Evolutionary conservation across 2,888 invertebrate genomes (phyloP), one percentile per base, ranked within the genome.

Genomic region (Heliconius sara): DNA sequence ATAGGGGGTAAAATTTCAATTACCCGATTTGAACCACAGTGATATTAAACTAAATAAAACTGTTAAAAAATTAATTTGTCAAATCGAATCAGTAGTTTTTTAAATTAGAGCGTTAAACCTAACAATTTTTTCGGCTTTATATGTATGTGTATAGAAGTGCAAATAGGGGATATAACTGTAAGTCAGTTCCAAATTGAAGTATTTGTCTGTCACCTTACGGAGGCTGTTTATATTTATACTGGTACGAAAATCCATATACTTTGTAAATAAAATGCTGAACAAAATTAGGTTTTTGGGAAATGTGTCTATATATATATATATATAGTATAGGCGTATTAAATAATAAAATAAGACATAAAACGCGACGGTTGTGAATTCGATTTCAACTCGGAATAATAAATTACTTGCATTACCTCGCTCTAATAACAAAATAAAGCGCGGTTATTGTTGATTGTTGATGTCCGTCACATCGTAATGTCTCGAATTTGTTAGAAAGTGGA

Each of bases 101-200:
- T 19, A 57, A 7, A 57, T 57, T 22, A 57, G 3, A 7, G 10
- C 22, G 9, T 57, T 57, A 3, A 57, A 57, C 22, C 57, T n/a
- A 57, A 10, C 19, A 57, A 22, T 7, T 19, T 22, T 22, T 57
- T 57, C 57, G 19, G 3, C 10, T 57, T 22, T 22, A 9, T 19
- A 57, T 57, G 0, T 7, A 57, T 57, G 19, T 22, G 57, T 10
- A 22, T 57, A 22, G 57, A 57, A 22, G 13, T n/a, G n/a, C 9
- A 63, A 25, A 63, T 12, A 65, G 13, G 25, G 13, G 25, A 25
- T 25, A 13, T 65, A 65, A 65, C 65, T 2, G 19, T 65, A 27
- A 27, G 65, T 65, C 65, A 27, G 65, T 27, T 65, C 65, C 25
- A 70, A 70, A 70, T 70, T n/a, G 25, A 43, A 43, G 70, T 39